phyloP scores from a whole-genome alignment of 2,113 vertebrate species.

The Vidua chalybeata region DNA sequence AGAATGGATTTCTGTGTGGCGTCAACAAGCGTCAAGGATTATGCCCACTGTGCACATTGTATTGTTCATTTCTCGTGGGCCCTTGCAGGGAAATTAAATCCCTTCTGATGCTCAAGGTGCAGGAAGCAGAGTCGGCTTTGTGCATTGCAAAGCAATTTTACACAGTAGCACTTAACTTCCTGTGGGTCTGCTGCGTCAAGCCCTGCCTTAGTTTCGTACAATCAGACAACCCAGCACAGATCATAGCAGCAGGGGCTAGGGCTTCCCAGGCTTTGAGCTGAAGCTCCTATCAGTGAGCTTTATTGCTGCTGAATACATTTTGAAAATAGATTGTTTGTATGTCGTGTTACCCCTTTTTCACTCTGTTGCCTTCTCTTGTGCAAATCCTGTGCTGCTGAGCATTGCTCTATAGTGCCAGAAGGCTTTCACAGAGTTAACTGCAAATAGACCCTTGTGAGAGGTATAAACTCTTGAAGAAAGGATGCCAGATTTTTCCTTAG shows the following conservation, averaged over 20 bases:
- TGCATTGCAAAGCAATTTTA: constrained; percentile 46
- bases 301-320: not conserved
- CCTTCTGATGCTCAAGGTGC: constrained; percentile 64
- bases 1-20: constrained; percentile 75
- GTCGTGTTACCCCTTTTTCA: accelerated
- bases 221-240: not conserved
- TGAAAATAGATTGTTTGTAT: not conserved
- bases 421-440: not conserved
- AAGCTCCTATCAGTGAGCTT: not conserved
- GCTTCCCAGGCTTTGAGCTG: not conserved
- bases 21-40: constrained; percentile 75
- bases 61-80: constrained; percentile 68
- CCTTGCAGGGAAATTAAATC: constrained; percentile 61
- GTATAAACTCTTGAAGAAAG: not conserved
- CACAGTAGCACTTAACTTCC: constrained; percentile 28
- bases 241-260: not conserved
- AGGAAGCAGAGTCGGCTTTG: constrained; percentile 28
- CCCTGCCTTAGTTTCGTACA: not conserved
- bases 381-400: not conserved
- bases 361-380: not conserved
- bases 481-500: not conserved
- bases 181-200: not conserved
- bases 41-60: constrained; percentile 69
- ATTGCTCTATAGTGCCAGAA: not conserved
- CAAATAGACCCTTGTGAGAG: not conserved